phyloP scores from a whole-genome alignment of 2,113 vertebrate genomes.

The Felis chaus region DNA sequence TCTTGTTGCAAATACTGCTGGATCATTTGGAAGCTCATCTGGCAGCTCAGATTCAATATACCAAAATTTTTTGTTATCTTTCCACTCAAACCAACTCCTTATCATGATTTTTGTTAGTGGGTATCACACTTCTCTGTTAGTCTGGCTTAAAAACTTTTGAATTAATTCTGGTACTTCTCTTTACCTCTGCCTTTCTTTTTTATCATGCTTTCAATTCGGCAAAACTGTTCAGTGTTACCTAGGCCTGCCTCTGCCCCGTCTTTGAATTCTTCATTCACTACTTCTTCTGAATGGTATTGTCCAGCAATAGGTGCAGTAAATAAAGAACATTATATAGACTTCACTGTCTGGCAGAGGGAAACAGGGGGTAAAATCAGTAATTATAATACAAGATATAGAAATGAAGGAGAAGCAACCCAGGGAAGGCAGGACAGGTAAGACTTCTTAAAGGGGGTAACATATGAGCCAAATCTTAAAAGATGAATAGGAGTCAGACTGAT shows the following conservation, averaged over 20 bases:
- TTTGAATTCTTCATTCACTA: neutral
- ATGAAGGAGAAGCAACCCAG: neutral
- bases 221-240: neutral
- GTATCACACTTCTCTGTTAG: neutral
- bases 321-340: neutral
- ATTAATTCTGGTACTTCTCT: neutral
- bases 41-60: neutral
- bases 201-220: neutral
- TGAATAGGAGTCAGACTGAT: neutral
- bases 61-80: neutral
- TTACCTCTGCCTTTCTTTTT: neutral
- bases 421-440: neutral
- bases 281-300: neutral
- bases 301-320: neutral
- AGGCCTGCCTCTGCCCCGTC: neutral
- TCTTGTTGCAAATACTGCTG: neutral
- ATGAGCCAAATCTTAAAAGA: neutral
- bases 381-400: neutral
- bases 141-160: neutral
- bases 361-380: neutral
- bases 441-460: neutral
- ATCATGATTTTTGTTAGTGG: neutral
- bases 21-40: neutral
- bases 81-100: neutral
- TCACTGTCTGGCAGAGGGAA: neutral